Evolutionary conservation across 2,888 invertebrate genomes (phyloP).

Genomic region (Hydraecia micacea): DNA sequence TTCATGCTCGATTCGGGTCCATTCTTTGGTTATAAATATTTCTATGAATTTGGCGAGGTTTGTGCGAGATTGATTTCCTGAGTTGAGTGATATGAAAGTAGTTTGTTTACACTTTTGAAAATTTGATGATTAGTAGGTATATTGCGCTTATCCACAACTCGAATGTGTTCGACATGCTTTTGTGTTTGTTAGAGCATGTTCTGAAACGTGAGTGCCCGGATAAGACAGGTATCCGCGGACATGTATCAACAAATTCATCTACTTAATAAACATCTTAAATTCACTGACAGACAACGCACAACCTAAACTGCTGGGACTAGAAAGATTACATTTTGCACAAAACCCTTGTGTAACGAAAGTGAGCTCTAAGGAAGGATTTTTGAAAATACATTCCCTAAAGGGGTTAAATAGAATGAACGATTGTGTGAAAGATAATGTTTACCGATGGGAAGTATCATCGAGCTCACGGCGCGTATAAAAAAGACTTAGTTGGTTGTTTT

Average conservation of each 20-base stretch:
- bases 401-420: background rate
- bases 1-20: background rate
- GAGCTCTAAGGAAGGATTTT: background rate
- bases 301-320: background rate
- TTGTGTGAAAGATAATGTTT: background rate
- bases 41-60: slow-evolving; percentile 4
- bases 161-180: background rate
- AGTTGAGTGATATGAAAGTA: background rate
- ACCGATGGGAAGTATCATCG: background rate
- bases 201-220: background rate
- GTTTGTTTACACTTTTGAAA: slow-evolving; percentile 11
- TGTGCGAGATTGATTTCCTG: slow-evolving; percentile 11
- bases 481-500: background rate
- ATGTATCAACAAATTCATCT: background rate
- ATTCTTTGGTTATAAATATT: slow-evolving; percentile 30
- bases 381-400: background rate
- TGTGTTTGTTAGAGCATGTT: background rate
- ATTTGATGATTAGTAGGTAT: background rate
- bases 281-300: background rate
- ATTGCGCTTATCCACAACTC: background rate
- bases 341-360: background rate
- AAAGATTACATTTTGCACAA: background rate
- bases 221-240: background rate
- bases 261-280: background rate
- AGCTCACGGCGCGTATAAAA: background rate